Percentiles rank a stretch among this genome's conserved stretches.
Evolutionary conservation across 2,888 invertebrate species (phyloP).

Genomic region (Opisthograptis luteolata): DNA sequence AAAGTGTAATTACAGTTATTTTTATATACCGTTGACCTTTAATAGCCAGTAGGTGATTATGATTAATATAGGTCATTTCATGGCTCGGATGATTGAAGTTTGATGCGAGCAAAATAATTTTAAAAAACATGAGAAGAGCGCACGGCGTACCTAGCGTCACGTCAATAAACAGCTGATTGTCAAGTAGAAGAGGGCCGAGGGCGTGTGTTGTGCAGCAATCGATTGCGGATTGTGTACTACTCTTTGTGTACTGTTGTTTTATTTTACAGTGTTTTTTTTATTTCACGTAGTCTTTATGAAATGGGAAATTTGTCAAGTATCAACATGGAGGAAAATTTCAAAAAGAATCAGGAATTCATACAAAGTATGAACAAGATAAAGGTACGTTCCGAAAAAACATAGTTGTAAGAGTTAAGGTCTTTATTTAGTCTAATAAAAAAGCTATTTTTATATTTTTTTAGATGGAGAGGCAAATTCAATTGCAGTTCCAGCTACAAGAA

Average conservation of each 20-base stretch:
- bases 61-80: no score
- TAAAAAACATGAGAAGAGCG: neutral
- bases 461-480: constrained; percentile 92
- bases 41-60: no score
- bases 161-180: constrained; percentile 11
- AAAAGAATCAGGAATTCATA: constrained; percentile 88
- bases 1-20: no score
- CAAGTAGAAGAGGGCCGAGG: constrained; percentile 1
- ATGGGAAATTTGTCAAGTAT: constrained; percentile 86
- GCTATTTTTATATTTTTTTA: constrained; percentile 46
- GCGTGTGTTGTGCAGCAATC: constrained; percentile 7
- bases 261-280: neutral
- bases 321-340: constrained; percentile 87
- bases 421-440: no score
- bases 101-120: no score
- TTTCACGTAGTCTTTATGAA: constrained; percentile 6
- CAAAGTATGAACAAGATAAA: constrained; percentile 87
- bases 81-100: no score
- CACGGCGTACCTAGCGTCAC: neutral
- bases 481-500: constrained; percentile 91
- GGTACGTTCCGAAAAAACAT: constrained; percentile 64
- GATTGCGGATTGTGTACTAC: constrained; percentile 4
- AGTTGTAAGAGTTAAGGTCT: no score
- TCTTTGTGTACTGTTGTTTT: constrained; percentile 6
- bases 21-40: no score